Conservation (phyloP, 2,797 vertebrate species). For the Rachycentron canadum region DNA sequence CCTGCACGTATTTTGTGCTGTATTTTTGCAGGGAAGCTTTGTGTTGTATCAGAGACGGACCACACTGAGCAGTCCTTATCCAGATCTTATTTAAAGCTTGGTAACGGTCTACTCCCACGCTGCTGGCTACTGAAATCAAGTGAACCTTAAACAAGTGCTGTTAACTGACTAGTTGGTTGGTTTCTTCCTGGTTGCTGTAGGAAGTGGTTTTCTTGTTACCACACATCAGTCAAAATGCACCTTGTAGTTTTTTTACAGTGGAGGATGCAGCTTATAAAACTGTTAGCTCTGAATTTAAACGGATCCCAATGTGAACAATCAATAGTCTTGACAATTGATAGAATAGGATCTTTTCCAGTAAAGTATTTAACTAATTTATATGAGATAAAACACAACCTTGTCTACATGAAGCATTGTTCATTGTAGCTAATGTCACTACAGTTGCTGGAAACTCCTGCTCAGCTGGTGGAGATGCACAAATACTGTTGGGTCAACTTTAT, state of each 20-base stretch:
- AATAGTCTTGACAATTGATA: neutral
- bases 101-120: neutral
- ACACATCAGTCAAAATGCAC: constrained; percentile 4
- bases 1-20: neutral
- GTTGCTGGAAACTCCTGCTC: no score
- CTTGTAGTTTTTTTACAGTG: neutral
- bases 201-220: constrained; percentile 65
- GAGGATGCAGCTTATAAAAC: neutral
- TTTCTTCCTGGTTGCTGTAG: constrained; percentile 17
- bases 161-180: neutral
- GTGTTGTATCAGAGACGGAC: neutral
- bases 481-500: no score
- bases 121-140: neutral
- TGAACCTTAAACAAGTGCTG: rapidly evolving
- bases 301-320: neutral
- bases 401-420: no score
- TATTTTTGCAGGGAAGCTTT: neutral
- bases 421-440: no score
- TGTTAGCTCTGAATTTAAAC: neutral
- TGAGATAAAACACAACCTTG: no score
- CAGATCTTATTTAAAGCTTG: constrained; percentile 7
- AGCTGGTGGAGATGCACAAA: no score
- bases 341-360: no score
- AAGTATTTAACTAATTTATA: no score
- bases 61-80: neutral